Base-by-base conservation (phyloP, 37 sponge, comb jelly and placozoan genomes). In the Mnemiopsis leidyi region DNA sequence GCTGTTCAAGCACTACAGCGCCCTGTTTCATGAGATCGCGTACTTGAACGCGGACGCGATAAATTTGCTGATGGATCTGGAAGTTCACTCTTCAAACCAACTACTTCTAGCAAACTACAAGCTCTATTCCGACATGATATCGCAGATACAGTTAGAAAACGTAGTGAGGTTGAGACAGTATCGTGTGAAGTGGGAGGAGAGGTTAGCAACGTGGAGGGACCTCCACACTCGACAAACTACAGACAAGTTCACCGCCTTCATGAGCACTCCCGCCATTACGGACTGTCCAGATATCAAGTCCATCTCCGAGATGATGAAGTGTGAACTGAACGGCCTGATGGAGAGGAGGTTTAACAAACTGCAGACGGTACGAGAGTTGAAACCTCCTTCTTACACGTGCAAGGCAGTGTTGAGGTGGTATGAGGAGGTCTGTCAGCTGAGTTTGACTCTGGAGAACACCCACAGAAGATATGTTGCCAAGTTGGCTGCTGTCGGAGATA, bases 131-230 rank as follows among this genome's bases (percentile, higher is more conserved):
- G 25, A 85, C 61, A 85, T 33, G 38, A 85, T 85, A 9, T 32
- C 90, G 0, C 90, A 85, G 90, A 9, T 85, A 85, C 90, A 85
- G 30, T 61, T 85, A 29, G 90, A 85, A 25, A 85, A 85, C 61
- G 90, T 85, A 61, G 61, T 40, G n/a, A 85, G 35, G 30, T 39
- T 85, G 48, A 85, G 90, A 37, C 31, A 33, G 90, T 36, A 36
- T 18, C 23, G 90, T 18, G 90, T 38, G n/a, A 1, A 29, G 29
- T 85, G 90, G 90, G 90, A 85, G 26, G 90, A 85, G 90, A 85
- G 90, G 30, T 26, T 85, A 40, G 90, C 90, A 25, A 85, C 90
- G 2, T 85, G 90, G 90, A 13, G 90, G 26, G 90, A 85, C 90
- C 61, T 85, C 61, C 90, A 85, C 48, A 39, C 36, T 20, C 40